These are phyloP conservation scores for Austrolebias charrua DNA, from an alignment of 2,797 vertebrate genomes.

Conservation along the genomic window DNA sequence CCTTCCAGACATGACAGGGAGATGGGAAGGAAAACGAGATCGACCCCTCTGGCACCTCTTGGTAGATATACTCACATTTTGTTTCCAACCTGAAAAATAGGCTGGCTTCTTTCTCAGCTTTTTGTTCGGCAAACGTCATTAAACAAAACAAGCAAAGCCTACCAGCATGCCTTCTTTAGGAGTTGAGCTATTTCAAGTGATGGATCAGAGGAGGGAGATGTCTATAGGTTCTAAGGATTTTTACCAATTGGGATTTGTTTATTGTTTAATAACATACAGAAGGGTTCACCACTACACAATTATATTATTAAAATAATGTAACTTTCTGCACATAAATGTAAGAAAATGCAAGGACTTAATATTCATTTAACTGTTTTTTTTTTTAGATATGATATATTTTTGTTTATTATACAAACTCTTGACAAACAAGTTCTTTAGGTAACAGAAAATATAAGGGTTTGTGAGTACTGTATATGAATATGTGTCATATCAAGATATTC, in stretches of 20 bases:
- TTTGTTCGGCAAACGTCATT: constrained; percentile 66
- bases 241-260: constrained; percentile 8
- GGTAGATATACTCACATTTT: constrained; percentile 70
- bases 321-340: too few species aligned
- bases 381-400: neutral
- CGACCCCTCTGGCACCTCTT: constrained; percentile 66
- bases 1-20: constrained; percentile 56
- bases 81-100: constrained; percentile 58
- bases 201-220: constrained; percentile 42
- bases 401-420: neutral
- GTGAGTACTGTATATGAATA: too few species aligned
- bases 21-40: constrained; percentile 64
- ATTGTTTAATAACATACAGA: constrained; percentile 14
- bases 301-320: neutral
- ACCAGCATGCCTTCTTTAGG: constrained; percentile 50
- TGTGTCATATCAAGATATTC: neutral
- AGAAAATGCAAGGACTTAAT: too few species aligned
- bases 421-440: neutral
- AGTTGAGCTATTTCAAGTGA: constrained; percentile 54
- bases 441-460: neutral
- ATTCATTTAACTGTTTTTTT: too few species aligned
- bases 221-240: constrained; percentile 34
- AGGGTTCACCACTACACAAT: neutral
- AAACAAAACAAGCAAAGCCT: constrained; percentile 66
- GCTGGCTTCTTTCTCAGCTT: constrained; percentile 62